phyloP scores from a whole-genome alignment of 2,113 vertebrate species.

The Erythrocercus mccallii region DNA sequence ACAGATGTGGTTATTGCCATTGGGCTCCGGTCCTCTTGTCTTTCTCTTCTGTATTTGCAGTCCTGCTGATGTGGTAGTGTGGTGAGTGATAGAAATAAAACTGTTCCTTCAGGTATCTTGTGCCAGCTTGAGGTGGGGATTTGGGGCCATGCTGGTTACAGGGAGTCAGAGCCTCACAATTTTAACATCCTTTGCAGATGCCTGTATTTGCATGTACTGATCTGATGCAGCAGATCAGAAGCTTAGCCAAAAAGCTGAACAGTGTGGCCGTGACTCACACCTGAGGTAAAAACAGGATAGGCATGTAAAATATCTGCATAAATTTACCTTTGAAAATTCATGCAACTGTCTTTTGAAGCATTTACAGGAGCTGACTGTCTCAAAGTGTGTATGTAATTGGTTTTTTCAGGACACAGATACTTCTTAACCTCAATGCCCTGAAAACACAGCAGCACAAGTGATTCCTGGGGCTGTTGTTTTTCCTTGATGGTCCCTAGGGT shows the following conservation, averaged over 20 bases:
- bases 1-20: neutral
- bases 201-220: neutral
- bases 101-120: neutral
- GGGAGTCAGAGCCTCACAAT: neutral
- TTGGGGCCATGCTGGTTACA: neutral
- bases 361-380: neutral
- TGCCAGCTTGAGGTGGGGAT: neutral
- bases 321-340: neutral
- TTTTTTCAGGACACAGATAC: neutral
- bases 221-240: neutral
- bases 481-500: neutral
- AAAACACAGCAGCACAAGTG: neutral
- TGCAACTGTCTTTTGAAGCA: neutral
- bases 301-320: neutral
- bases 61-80: neutral
- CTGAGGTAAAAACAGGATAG: neutral
- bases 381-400: neutral
- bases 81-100: neutral
- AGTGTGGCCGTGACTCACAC: neutral
- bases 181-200: neutral
- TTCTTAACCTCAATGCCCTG: neutral
- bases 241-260: neutral
- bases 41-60: neutral
- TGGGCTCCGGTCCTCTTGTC: rapidly evolving
- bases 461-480: constrained; percentile 28